A percentile compares a stretch with the other conserved stretches of the same genome.
Evolutionary conservation across 2,888 invertebrate genomes (phyloP).

Genomic region (Seladonia tumulorum): DNA sequence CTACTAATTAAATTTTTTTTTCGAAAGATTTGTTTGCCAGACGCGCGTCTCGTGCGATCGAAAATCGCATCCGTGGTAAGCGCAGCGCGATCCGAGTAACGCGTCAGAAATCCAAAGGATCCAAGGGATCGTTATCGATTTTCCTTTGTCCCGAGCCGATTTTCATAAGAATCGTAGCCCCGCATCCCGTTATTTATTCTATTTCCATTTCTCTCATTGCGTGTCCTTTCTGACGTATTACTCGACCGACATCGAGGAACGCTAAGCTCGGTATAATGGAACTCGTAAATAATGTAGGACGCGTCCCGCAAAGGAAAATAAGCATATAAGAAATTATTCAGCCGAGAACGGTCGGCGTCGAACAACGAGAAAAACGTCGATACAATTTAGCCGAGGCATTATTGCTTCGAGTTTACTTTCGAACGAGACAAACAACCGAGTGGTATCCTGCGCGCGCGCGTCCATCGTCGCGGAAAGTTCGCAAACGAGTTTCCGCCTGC

Average conservation of each 20-base stretch:
- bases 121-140: background rate
- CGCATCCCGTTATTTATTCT: slow-evolving; percentile 38
- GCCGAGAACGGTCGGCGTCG: background rate
- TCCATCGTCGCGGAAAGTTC: background rate
- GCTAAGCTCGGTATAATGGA: slow-evolving; percentile 34
- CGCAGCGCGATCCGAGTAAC: background rate
- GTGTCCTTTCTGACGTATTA: slow-evolving; percentile 18
- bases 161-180: slow-evolving; percentile 7
- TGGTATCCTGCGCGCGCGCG: background rate
- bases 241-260: slow-evolving; percentile 33
- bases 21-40: no score
- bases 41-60: background rate
- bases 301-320: background rate
- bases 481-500: background rate
- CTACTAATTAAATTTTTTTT: no score
- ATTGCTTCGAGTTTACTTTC: background rate
- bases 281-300: slow-evolving; percentile 21
- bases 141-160: background rate
- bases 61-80: background rate
- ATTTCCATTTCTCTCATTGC: slow-evolving; percentile 28
- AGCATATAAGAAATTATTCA: slow-evolving; percentile 22
- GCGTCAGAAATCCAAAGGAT: background rate
- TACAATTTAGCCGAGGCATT: background rate
- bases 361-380: slow-evolving; percentile 9
- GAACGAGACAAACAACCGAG: background rate